phyloP scores from a whole-genome alignment of 2,888 invertebrate species.

The Pristionchus exspectatus region DNA sequence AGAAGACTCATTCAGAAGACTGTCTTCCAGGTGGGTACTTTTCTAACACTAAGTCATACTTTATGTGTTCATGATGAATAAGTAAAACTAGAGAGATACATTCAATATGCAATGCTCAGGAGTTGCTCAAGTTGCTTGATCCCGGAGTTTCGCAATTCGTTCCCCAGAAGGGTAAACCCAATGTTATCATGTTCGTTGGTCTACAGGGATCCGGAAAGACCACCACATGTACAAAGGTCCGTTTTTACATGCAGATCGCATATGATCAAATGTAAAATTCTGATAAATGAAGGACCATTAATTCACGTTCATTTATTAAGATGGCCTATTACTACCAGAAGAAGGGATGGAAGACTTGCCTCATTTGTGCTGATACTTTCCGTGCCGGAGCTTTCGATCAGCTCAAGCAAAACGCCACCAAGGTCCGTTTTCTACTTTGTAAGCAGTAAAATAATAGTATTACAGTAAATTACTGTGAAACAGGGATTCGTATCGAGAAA shows the following conservation, averaged over 20 bases:
- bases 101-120: constrained; percentile 81
- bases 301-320: constrained; percentile 66
- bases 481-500: too few species aligned
- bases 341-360: constrained; percentile 98
- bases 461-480: too few species aligned
- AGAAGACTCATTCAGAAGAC: constrained; percentile 97
- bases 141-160: constrained; percentile 97
- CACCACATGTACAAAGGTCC: constrained; percentile 96
- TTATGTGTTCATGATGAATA: not conserved
- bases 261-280: not conserved
- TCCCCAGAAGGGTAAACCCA: constrained; percentile 94
- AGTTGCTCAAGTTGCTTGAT: constrained; percentile 97
- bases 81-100: not conserved
- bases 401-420: constrained; percentile 87
- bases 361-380: constrained; percentile 99
- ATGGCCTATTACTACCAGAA: constrained; percentile 98
- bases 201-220: constrained; percentile 99
- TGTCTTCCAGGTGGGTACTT: constrained; percentile 87
- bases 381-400: constrained; percentile 99
- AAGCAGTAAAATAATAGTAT: too few species aligned
- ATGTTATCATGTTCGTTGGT: constrained; percentile 99
- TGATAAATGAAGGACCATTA: not conserved
- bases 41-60: not conserved
- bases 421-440: constrained; percentile 56
- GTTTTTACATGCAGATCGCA: not conserved